Conservation (phyloP, 2,888 invertebrate species). For the Tenthredo amoena region DNA sequence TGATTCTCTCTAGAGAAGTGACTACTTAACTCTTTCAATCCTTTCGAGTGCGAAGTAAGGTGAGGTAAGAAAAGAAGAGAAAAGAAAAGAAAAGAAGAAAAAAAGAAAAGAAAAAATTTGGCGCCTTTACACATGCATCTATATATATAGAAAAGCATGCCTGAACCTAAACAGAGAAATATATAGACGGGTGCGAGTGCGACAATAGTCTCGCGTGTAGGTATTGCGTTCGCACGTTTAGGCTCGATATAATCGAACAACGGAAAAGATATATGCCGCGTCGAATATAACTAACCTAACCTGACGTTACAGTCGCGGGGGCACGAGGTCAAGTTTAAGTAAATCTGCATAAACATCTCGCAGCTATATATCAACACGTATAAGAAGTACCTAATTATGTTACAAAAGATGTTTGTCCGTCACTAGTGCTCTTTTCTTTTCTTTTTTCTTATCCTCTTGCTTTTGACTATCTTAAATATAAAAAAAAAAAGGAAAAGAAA, state of each 20-base stretch:
- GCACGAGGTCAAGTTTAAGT: constrained; percentile 41
- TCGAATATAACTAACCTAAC: constrained; percentile 6
- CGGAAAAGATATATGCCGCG: neutral
- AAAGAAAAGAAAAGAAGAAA: too few relatives aligned
- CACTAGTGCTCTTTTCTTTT: neutral
- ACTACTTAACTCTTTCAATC: too few relatives aligned
- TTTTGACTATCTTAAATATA: too few relatives aligned
- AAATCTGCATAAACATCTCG: constrained; percentile 31
- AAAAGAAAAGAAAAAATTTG: too few relatives aligned
- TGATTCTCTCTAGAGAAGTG: too few relatives aligned
- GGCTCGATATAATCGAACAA: constrained; percentile 1
- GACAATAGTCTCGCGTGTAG: neutral
- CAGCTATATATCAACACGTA: neutral
- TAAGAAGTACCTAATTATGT: neutral
- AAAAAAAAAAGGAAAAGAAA: too few relatives aligned
- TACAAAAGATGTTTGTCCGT: neutral
- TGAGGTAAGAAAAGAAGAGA: too few relatives aligned
- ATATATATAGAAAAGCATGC: too few relatives aligned
- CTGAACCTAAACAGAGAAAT: too few relatives aligned
- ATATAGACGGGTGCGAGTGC: neutral
- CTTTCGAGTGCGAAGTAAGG: too few relatives aligned
- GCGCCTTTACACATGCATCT: too few relatives aligned
- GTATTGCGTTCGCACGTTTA: neutral
- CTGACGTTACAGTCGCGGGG: neutral
- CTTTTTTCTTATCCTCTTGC: neutral